phyloP scores from a whole-genome alignment of 2,113 vertebrate genomes.

The Coturnix japonica region DNA sequence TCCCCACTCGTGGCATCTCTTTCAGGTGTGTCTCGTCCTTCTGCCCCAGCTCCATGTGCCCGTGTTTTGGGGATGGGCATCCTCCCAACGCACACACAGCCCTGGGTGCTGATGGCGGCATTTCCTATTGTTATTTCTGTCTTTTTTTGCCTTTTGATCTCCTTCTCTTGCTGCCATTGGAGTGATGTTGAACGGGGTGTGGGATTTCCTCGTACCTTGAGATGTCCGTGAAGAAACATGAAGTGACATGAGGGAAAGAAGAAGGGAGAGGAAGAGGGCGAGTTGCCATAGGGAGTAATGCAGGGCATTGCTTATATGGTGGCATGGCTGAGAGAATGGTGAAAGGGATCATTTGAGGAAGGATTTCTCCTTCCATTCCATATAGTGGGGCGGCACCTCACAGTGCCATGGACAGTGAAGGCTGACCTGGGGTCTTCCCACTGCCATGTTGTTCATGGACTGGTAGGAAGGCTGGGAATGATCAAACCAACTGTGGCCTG shows the following conservation, averaged over 20 bases:
- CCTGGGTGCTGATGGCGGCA: background rate
- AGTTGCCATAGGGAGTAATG: accelerated
- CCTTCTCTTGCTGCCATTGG: background rate
- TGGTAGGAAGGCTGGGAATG: background rate
- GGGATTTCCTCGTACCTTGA: background rate
- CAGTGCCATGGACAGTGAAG: background rate
- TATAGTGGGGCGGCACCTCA: background rate
- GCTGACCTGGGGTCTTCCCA: background rate
- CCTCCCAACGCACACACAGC: background rate
- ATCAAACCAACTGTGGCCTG: background rate
- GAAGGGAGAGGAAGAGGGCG: background rate
- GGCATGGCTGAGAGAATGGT: background rate
- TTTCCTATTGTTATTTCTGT: background rate
- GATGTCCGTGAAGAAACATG: background rate
- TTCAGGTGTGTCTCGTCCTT: background rate
- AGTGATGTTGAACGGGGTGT: background rate
- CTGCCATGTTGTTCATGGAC: accelerated
- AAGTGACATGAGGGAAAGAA: background rate
- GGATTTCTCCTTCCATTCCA: background rate
- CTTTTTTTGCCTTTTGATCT: background rate
- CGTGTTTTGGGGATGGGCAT: background rate
- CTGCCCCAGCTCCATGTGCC: background rate
- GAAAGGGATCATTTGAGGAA: background rate
- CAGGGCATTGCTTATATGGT: accelerated
- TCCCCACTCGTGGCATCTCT: accelerated